These are phyloP conservation scores for Drosophila ficusphila DNA, from an alignment of 1,140 invertebrate genomes.

Conservation along the genomic window DNA sequence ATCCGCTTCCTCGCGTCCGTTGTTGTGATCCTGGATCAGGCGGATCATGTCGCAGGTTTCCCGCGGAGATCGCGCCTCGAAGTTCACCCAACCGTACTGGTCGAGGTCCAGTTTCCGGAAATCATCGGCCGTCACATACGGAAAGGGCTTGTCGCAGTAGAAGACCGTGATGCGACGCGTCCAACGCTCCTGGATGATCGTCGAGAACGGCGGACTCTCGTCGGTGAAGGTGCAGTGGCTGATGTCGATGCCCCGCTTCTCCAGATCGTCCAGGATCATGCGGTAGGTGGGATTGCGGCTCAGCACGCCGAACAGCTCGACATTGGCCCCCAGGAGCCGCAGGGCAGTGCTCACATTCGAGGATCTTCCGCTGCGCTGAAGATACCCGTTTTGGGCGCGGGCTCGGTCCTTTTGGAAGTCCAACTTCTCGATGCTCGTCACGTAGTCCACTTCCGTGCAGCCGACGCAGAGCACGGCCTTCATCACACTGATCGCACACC, in stretches of 20 bases:
- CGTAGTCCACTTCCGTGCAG: conserved; percentile 85
- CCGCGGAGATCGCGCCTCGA: conserved; percentile 86
- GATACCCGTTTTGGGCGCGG: conserved; percentile 85
- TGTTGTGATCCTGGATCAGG: conserved; percentile 85
- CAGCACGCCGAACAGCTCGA: conserved; percentile 87
- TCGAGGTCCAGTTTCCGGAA: conserved; percentile 85
- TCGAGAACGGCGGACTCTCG: conserved; percentile 84
- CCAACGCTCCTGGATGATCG: conserved; percentile 85
- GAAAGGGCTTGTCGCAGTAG: conserved; percentile 86
- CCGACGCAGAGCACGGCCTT: conserved; percentile 83
- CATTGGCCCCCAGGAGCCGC: conserved; percentile 85
- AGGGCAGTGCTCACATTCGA: conserved; percentile 89
- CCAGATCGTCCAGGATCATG: conserved; percentile 86
- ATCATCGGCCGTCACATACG: conserved; percentile 86
- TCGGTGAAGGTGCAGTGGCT: conserved; percentile 84
- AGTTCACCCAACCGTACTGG: conserved; percentile 89
- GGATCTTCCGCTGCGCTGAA: conserved; percentile 89
- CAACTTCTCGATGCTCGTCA: conserved; percentile 84
- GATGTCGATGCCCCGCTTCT: conserved; percentile 85
- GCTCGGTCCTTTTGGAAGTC: conserved; percentile 84
- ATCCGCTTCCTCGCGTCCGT: conserved; percentile 61
- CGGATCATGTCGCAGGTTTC: conserved; percentile 86
- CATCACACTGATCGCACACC: conserved; percentile 26
- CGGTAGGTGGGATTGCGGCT: conserved; percentile 78
- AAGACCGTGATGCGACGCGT: conserved; percentile 87